These are phyloP conservation scores for Xenopus borealis DNA, from an alignment of 2,113 vertebrate species.

Conservation along the genomic window DNA sequence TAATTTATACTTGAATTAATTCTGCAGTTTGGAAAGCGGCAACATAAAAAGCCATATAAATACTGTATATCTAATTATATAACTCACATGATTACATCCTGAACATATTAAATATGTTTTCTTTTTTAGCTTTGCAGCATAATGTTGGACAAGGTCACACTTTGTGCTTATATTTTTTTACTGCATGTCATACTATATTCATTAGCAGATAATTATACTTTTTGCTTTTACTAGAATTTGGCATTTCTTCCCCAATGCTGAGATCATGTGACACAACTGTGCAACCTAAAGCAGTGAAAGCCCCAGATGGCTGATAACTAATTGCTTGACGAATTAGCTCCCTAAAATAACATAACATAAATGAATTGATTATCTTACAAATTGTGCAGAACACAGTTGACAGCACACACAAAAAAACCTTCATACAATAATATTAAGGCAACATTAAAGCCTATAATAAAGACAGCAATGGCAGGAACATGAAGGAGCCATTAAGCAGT, in stretches of 20 bases:
- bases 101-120: neutral
- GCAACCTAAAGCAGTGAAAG: neutral
- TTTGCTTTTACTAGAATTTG: slow-evolving; percentile 4
- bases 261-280: neutral
- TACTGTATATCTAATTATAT: no score
- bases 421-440: neutral
- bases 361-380: neutral
- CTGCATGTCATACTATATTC: slow-evolving; percentile 10
- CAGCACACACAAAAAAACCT: neutral
- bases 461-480: no score
- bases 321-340: neutral
- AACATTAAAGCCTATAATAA: neutral
- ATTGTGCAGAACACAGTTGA: neutral
- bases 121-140: slow-evolving; percentile 13
- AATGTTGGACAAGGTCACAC: slow-evolving; percentile 6
- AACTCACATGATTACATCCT: no score
- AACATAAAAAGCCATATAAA: no score
- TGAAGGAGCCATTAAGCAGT: neutral
- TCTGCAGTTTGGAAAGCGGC: no score
- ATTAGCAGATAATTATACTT: slow-evolving; percentile 24
- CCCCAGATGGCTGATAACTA: slow-evolving; percentile 1
- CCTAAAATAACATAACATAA: neutral
- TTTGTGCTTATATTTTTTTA: neutral
- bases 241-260: neutral
- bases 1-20: no score